Evolutionary conservation across 2,113 vertebrate species (phyloP), one percentile per base, ranked within the genome.

Genomic region (Phocoena phocoena): DNA sequence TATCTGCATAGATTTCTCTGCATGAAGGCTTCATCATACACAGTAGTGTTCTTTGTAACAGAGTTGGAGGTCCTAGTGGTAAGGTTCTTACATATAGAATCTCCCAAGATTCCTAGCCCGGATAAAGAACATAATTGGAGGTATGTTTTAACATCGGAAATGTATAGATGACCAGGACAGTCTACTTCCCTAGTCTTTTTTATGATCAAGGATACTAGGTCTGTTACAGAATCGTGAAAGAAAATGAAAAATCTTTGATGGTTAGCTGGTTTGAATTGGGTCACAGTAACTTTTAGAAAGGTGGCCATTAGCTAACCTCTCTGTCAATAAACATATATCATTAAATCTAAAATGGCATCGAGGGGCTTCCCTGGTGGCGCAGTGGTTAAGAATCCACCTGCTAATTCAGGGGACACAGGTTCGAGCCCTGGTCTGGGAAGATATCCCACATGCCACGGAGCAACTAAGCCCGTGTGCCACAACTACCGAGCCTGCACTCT

Each of bases 281-380:
- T 36, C 73, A 60, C 44, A 79, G 26, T 94, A 79, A 77, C 41
- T 92, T 90, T 95, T 83, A 73, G 62, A 95, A 81, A 91, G n/a
- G n/a, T 70, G 25, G 47, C 31, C 26, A 47, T 93, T 89, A 92
- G 26, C 63, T 96, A 80, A 91, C n/a, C n/a, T 95, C 26, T 90
- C 47, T 74, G 12, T 95, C 82, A 74, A 17, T 70, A 95, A 60
- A 31, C 33, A 36, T 84, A 23, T 83, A 80, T 92, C 68, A 84
- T 93, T 93, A 95, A 88, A 80, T 92, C 55, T 67, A 89, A 89
- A 98, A 83, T 97, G 73, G 21, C 70, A 77, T 65, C 91, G 50
- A 60, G 50, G 15, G 50, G 15, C 50, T 53, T 53, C 50, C 50
- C 50, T 53, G 15, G 50, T 53, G 50, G 50, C 15, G 1, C 50